Evolutionary conservation across 2,797 vertebrate genomes (phyloP), one percentile per base, ranked within the genome.

Genomic region (Tapirus indicus): DNA sequence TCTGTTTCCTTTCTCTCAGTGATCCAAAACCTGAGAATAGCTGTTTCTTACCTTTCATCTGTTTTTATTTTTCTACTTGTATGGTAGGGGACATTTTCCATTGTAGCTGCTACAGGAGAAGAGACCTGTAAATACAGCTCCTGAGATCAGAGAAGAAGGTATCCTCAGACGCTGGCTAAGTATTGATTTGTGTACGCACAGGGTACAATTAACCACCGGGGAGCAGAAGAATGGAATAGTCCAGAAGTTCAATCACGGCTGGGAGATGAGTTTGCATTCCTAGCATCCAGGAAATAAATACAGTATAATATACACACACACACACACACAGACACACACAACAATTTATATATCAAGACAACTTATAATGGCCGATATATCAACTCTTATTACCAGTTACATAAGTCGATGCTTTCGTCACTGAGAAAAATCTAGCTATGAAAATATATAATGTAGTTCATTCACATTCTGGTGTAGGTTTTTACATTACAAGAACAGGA

Each of bases 371-470:
- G 7, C 16, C 1, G 64, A 66, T 35, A 5, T 8, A 9, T 66
- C 16, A 10, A n/a, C 17, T n/a, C 0, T 7, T n/a, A 18, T 0
- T 16, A 32, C 7, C 64, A 5, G 32, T n/a, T 6, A 6, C 32
- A 0, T 64, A 32, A 32, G 27, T 64, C 64, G 2, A 17, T 18
- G 27, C 17, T 66, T 35, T 66, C 64, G n/a, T 66, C 32, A 18
- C 5, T 20, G 18, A 66, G 64, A 66, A 35, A 66, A 20, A n/a
- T 4, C 64, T 8, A 35, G 64, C 32, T n/a, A 18, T 4, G 64
- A 66, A 66, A 20, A 66, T 16, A 35, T 17, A 9, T 17, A 9
- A n/a, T 10, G 64, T 4, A n/a, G 32, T 66, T 32, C 32, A 18
- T 18, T 66, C 18, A 9, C 32, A 2, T 66, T n/a, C 64, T n/a